phyloP scores from a whole-genome alignment of 2,888 invertebrate species.

The Scrobipalpa costella region DNA sequence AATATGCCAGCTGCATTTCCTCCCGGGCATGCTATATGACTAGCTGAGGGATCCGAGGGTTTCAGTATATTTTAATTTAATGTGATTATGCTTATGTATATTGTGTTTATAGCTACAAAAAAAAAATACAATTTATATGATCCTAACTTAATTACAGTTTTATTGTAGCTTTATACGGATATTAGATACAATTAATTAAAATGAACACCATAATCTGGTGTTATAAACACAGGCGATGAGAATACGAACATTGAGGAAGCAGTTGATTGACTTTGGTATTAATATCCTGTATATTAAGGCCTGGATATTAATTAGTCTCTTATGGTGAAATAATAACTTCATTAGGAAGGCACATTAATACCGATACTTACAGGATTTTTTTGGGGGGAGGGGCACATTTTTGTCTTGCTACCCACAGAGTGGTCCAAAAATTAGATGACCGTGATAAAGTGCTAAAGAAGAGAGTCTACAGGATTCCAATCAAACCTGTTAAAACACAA shows the following conservation, averaged over 20 bases:
- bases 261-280: background rate
- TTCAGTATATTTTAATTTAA: background rate
- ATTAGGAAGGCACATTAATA: too few species aligned
- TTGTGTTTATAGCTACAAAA: background rate
- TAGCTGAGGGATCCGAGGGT: too few species aligned
- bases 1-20: too few species aligned
- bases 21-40: too few species aligned
- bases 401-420: too few species aligned
- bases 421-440: too few species aligned
- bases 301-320: background rate
- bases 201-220: background rate
- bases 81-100: background rate
- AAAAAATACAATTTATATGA: background rate
- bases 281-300: background rate
- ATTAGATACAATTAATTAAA: background rate
- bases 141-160: background rate
- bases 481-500: too few species aligned
- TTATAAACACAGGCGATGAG: background rate
- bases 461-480: too few species aligned
- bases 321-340: too few species aligned
- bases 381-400: too few species aligned
- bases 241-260: background rate
- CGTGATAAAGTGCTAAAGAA: too few species aligned
- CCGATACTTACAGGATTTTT: too few species aligned
- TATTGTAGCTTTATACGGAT: background rate